Base-by-base conservation (phyloP, 2,797 vertebrate species). In the Okamejei kenojei region DNA sequence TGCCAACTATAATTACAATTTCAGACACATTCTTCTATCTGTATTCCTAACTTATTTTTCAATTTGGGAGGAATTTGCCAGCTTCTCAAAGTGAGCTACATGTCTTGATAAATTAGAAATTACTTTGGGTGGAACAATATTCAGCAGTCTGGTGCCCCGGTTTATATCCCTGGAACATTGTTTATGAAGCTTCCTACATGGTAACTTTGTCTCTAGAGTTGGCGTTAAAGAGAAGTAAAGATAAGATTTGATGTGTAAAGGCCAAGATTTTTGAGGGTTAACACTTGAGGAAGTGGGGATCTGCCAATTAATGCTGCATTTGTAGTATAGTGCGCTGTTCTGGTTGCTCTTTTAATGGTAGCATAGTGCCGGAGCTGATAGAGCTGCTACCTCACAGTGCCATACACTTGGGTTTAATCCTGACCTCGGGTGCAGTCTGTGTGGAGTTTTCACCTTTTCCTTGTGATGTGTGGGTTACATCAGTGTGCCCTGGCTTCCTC, bases 1-100 rank as follows among this genome's bases (percentile, higher is more conserved):
- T 86, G 82, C 58, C 45, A 58, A 11, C 45, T 82, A 54, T 86
- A 65, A 86, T 86, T 61, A 63, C 15, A 86, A 86, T n/a, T 86
- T 63, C 82, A 86, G 29, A 32, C 29, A 32, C 29, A 32, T 65
- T 29, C 58, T 8, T 5, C n/a, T 86, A 65, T 65, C 58, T 86
- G 58, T 15, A 63, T 65, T 65, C 61, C 81, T 29, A 26, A 29
- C 54, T 1, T 61, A 26, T 58, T 84, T 61, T 61, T 13, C 81
- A 54, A 45, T 82, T n/a, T n/a, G n/a, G n/a, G n/a, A n/a, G n/a
- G n/a, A n/a, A n/a, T n/a, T 82, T 82, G 45, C 45, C 38, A 54
- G 80, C 9, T 82, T 82, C 45, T 54, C 58, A 32, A 32, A 86
- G 15, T 63, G 29, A 86, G n/a, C 13, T 65, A 58, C 61, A 86